Conservation (phyloP, 2,888 invertebrate genomes). For the Cryptus viduatorius region DNA sequence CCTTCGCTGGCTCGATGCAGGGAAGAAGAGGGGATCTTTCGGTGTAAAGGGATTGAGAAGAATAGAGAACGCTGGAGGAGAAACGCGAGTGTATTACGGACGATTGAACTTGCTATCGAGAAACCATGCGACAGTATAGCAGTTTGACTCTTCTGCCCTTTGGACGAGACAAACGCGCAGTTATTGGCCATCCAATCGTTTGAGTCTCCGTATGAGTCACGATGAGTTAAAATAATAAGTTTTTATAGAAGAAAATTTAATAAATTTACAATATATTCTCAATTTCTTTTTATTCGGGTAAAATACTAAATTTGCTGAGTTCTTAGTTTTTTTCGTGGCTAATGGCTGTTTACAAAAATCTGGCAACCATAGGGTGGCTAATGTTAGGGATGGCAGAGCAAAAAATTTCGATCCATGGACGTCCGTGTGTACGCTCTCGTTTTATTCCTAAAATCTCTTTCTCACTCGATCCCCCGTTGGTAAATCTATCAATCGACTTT, state of each 20-base stretch:
- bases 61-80: constrained; percentile 9
- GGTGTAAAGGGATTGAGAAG: constrained; percentile 5
- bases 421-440: constrained; percentile 7
- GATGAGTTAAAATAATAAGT: neutral
- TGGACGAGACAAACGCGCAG: neutral
- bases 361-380: neutral
- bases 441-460: constrained; percentile 16
- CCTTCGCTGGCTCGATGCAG: constrained; percentile 18
- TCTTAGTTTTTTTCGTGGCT: neutral
- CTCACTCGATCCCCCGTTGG: neutral
- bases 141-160: neutral
- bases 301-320: neutral
- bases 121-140: neutral
- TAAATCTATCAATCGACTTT: constrained; percentile 55
- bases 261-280: neutral
- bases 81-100: constrained; percentile 19
- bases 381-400: neutral
- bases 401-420: neutral
- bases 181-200: neutral
- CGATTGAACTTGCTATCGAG: constrained; percentile 40
- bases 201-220: neutral
- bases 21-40: constrained; percentile 10
- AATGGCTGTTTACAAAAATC: neutral
- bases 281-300: neutral
- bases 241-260: neutral